phyloP scores from a whole-genome alignment of 2,888 invertebrate species.

The Rhodophaea formosa region DNA sequence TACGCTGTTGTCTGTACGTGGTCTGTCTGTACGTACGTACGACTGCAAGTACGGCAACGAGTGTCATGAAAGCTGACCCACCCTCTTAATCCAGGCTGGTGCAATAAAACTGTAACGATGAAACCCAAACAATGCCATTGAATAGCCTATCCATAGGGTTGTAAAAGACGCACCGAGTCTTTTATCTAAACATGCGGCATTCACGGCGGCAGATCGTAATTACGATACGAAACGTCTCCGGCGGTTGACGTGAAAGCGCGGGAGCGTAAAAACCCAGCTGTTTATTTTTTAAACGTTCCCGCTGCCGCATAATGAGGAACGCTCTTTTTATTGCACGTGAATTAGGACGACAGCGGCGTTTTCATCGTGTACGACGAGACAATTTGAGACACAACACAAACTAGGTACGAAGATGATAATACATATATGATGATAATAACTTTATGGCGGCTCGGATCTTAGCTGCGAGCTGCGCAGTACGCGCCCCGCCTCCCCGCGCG shows the following conservation, averaged over 20 bases:
- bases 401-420: too few species aligned
- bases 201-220: conserved; percentile 52
- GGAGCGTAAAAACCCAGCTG: conserved; percentile 36
- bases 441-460: too few species aligned
- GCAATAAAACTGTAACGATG: too few species aligned
- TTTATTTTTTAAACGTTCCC: conserved; percentile 33
- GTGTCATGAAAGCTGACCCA: too few species aligned
- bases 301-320: conserved; percentile 18
- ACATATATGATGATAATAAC: too few species aligned
- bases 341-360: background rate
- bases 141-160: conserved; percentile 9
- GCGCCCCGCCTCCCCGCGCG: too few species aligned
- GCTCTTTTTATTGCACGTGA: conserved; percentile 2
- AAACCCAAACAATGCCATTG: background rate
- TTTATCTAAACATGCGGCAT: conserved; percentile 41
- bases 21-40: too few species aligned
- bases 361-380: too few species aligned
- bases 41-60: too few species aligned
- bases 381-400: background rate
- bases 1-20: too few species aligned
- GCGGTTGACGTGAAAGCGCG: conserved; percentile 45
- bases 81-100: too few species aligned
- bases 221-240: conserved; percentile 47
- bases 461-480: too few species aligned
- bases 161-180: conserved; percentile 27